Conservation (phyloP, 2,797 vertebrate species). For the Lepidocolaptes lacrymiger region DNA sequence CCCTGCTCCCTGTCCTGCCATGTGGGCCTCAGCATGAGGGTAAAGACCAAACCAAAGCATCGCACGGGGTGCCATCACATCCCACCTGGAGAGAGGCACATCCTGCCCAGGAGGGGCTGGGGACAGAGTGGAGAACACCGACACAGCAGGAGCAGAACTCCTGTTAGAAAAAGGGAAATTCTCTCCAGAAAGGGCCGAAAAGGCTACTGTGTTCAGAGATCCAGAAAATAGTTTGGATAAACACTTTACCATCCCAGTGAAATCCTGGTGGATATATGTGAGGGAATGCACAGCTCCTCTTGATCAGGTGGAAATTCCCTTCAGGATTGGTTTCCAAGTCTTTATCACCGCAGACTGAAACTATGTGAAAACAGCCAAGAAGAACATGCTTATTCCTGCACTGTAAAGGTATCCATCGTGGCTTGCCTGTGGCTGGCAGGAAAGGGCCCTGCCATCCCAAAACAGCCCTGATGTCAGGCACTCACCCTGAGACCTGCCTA, state of each 20-base stretch:
- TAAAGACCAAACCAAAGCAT: neutral
- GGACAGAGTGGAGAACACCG: fast-evolving
- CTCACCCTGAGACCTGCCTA: neutral
- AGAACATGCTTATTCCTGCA: conserved; percentile 12
- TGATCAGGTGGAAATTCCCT: conserved; percentile 5
- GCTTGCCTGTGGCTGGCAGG: neutral
- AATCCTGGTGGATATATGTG: neutral
- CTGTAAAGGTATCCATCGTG: fast-evolving
- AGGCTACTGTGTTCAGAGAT: neutral
- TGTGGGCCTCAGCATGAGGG: neutral
- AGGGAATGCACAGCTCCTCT: neutral
- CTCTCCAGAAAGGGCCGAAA: neutral
- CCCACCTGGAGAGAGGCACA: neutral
- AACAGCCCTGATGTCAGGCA: fast-evolving
- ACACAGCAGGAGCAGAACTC: neutral
- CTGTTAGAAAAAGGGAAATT: neutral
- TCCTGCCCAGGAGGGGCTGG: neutral
- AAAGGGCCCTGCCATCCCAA: neutral
- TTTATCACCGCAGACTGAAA: neutral
- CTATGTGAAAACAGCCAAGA: neutral
- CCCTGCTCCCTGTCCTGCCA: fast-evolving
- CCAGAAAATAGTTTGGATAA: neutral
- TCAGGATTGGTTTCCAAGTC: neutral
- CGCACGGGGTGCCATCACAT: neutral
- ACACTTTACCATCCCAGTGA: neutral